phyloP scores from a whole-genome alignment of 2,888 invertebrate species.

The Agrochola litura region DNA sequence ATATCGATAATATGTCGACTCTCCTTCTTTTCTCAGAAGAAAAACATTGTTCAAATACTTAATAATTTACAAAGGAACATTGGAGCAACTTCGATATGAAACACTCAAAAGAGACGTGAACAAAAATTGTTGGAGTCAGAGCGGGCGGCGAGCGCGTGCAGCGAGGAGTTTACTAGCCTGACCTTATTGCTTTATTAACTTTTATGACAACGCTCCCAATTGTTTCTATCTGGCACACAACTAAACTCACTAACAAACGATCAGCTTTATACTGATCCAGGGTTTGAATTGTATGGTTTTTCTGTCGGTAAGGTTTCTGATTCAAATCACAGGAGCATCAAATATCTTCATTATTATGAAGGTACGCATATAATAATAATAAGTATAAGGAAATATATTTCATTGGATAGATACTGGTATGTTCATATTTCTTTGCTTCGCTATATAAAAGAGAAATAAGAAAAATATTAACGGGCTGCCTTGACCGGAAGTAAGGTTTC shows the following conservation, averaged over 20 bases:
- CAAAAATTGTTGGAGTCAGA: conserved; percentile 37
- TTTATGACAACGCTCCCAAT: conserved; percentile 51
- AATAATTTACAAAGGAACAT: conserved; percentile 54
- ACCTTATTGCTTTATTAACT: conserved; percentile 64
- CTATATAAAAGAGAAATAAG: conserved; percentile 60
- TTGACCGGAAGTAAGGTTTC: conserved; percentile 75
- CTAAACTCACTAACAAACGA: conserved; percentile 52
- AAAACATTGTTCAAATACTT: conserved; percentile 43
- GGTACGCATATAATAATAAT: too few species aligned
- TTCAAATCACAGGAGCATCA: conserved; percentile 17
- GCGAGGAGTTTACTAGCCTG: conserved; percentile 45
- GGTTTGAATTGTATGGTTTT: conserved; percentile 26
- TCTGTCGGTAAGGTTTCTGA: not conserved
- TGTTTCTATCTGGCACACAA: conserved; percentile 51
- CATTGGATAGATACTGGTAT: conserved; percentile 6
- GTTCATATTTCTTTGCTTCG: conserved; percentile 33
- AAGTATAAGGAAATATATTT: conserved; percentile 29
- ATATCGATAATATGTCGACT: conserved; percentile 30
- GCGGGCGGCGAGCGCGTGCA: conserved; percentile 43
- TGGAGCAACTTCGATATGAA: conserved; percentile 47
- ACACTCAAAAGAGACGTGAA: conserved; percentile 39
- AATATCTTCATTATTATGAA: conserved; percentile 16
- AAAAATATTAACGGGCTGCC: conserved; percentile 70
- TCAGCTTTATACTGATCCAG: conserved; percentile 27
- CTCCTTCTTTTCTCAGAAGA: conserved; percentile 25